phyloP scores from a whole-genome alignment of 2,113 vertebrate genomes.

The Charina bottae region DNA sequence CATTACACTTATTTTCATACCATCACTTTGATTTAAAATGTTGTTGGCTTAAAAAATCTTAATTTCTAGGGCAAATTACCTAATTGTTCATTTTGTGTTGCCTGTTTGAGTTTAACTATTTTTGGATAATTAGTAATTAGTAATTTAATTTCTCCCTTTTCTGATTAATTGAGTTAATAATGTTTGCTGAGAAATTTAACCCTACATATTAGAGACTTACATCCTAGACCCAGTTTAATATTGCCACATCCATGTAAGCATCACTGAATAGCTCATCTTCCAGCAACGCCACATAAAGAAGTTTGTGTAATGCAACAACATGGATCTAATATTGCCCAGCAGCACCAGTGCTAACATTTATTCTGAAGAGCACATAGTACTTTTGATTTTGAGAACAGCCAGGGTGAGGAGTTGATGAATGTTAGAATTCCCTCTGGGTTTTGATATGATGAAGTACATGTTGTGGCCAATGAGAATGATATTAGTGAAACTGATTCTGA shows the following conservation, averaged over 20 bases:
- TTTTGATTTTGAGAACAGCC: neutral
- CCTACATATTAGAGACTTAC: slow-evolving; percentile 27
- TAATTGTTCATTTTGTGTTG: slow-evolving; percentile 56
- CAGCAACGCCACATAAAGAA: slow-evolving; percentile 37
- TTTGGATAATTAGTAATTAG: slow-evolving; percentile 63
- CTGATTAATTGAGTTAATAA: slow-evolving; percentile 70
- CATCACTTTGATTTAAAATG: slow-evolving; percentile 55
- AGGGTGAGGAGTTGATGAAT: neutral
- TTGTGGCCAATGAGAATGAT: neutral
- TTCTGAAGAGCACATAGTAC: neutral
- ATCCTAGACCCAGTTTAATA: slow-evolving; percentile 22
- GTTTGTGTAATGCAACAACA: slow-evolving; percentile 34
- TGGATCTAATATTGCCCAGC: slow-evolving; percentile 26
- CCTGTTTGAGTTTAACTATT: slow-evolving; percentile 51
- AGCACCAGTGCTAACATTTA: slow-evolving; percentile 35
- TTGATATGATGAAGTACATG: neutral
- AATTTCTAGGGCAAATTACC: slow-evolving; percentile 65
- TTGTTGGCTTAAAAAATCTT: slow-evolving; percentile 51
- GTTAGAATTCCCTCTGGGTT: neutral
- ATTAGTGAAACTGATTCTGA: neutral
- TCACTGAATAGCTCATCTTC: neutral
- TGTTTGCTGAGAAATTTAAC: slow-evolving; percentile 62
- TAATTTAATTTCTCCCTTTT: slow-evolving; percentile 70
- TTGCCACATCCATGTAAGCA: neutral
- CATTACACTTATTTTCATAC: slow-evolving; percentile 62